Evolutionary conservation across 2,888 invertebrate genomes (phyloP).

Genomic region (Chloromyia formosa): DNA sequence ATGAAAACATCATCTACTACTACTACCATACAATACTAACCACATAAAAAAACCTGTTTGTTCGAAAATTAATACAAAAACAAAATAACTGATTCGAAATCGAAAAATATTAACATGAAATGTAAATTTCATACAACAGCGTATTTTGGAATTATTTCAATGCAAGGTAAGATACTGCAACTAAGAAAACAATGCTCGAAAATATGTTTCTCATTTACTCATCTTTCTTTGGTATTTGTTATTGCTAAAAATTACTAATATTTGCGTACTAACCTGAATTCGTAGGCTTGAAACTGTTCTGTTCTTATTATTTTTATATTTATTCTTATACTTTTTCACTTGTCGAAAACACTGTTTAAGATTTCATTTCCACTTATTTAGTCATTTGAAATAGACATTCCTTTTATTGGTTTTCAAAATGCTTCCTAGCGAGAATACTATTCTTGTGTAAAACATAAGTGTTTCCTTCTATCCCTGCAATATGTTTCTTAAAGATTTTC

Average conservation of each 20-base stretch:
- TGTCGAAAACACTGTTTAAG: not conserved
- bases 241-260: slow-evolving; percentile 40
- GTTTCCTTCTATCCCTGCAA: no score
- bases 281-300: slow-evolving; percentile 36
- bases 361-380: not conserved
- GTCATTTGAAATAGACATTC: no score
- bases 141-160: slow-evolving; percentile 99
- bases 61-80: slow-evolving; percentile 28
- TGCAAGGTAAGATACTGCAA: slow-evolving; percentile 86
- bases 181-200: slow-evolving; percentile 6
- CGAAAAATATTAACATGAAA: slow-evolving; percentile 49
- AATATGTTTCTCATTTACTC: slow-evolving; percentile 7
- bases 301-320: slow-evolving; percentile 28
- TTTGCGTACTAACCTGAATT: slow-evolving; percentile 30
- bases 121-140: slow-evolving; percentile 69
- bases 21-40: slow-evolving; percentile 48
- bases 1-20: slow-evolving; percentile 49
- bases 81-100: slow-evolving; percentile 25
- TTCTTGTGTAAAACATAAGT: no score
- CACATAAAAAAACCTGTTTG: slow-evolving; percentile 32
- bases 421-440: not conserved
- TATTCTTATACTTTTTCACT: not conserved
- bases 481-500: no score
- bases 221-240: slow-evolving; percentile 25
- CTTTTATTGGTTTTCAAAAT: not conserved